Evolutionary conservation across 2,797 vertebrate genomes (phyloP).

Genomic region (Euphonia xanthogaster): DNA sequence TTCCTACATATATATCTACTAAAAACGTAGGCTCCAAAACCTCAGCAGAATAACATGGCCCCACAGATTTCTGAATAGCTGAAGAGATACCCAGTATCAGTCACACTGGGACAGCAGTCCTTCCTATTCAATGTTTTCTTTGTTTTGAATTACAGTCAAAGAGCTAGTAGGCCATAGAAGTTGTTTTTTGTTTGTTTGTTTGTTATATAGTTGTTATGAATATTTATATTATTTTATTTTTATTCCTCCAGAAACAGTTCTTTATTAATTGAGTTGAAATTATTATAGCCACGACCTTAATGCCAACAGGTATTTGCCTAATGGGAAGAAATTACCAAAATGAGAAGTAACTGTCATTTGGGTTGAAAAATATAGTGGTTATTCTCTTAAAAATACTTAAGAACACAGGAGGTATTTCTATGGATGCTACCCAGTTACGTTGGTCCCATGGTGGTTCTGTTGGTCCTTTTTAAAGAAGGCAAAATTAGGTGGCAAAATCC

Average conservation of each 20-base stretch:
- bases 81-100: slow-evolving; percentile 20
- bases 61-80: background rate
- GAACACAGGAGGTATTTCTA: slow-evolving; percentile 55
- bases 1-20: slow-evolving; percentile 26
- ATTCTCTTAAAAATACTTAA: slow-evolving; percentile 30
- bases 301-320: slow-evolving; percentile 45
- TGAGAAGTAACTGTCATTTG: slow-evolving; percentile 9
- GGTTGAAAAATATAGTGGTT: slow-evolving; percentile 31
- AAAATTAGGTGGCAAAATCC: slow-evolving; percentile 39
- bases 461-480: slow-evolving; percentile 61
- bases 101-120: slow-evolving; percentile 8
- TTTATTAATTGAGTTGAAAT: slow-evolving; percentile 38
- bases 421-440: background rate
- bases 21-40: slow-evolving; percentile 34
- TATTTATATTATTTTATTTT: background rate
- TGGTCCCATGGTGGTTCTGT: slow-evolving; percentile 7
- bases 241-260: background rate
- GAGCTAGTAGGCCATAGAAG: background rate
- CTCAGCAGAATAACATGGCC: slow-evolving; percentile 25
- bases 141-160: slow-evolving; percentile 13
- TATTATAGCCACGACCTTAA: background rate
- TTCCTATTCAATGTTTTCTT: background rate
- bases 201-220: background rate
- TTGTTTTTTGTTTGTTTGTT: no score
- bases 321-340: slow-evolving; percentile 34